Conservation (phyloP, 2,888 invertebrate genomes). For the Rapana venosa region DNA sequence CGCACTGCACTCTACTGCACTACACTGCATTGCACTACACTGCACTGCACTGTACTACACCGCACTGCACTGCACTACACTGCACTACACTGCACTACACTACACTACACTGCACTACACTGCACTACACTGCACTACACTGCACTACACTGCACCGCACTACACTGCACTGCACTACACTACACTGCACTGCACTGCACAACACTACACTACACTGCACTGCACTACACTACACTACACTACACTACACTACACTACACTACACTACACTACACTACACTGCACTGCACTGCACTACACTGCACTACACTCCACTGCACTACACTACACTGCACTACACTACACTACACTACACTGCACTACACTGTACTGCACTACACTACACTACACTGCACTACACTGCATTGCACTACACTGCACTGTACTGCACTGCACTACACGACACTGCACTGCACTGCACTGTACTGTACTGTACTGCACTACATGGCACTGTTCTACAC, state of each 20-base stretch:
- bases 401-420: neutral
- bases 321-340: neutral
- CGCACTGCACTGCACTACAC: slow-evolving; percentile 22
- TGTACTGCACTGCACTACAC: neutral
- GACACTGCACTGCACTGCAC: neutral
- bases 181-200: too few relatives aligned
- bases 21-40: slow-evolving; percentile 21
- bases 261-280: slow-evolving; percentile 11
- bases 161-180: slow-evolving; percentile 3
- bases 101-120: slow-evolving; percentile 12
- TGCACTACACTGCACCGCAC: slow-evolving; percentile 20
- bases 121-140: slow-evolving; percentile 22
- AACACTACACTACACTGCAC: neutral
- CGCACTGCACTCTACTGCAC: slow-evolving; percentile 32
- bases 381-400: neutral
- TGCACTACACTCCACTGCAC: neutral
- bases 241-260: slow-evolving; percentile 15
- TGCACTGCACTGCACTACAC: neutral
- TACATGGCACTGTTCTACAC: too few relatives aligned
- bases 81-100: slow-evolving; percentile 22
- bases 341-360: neutral
- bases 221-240: neutral
- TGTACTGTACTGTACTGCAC: too few relatives aligned
- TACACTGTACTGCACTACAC: too few relatives aligned
- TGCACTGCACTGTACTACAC: slow-evolving; percentile 26